A percentile compares a stretch with the other conserved stretches of the same genome.
phyloP scores from a whole-genome alignment of 2,113 vertebrate genomes.

The Tragelaphus buxtoni region DNA sequence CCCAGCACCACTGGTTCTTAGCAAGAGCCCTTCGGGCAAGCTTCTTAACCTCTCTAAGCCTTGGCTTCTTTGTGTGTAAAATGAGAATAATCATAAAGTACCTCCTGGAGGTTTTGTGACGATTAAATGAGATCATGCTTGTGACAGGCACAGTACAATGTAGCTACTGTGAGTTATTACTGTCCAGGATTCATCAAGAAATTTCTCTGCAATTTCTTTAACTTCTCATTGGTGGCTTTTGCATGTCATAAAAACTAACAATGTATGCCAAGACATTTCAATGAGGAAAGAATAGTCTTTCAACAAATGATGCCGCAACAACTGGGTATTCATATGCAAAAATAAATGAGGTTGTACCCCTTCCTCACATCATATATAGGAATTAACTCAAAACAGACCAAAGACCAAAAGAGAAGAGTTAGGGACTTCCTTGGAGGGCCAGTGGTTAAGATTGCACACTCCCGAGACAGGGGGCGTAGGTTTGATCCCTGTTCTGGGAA shows the following conservation, averaged over 20 bases:
- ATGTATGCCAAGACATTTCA: neutral
- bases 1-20: neutral
- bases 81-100: neutral
- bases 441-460: neutral
- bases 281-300: neutral
- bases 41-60: neutral
- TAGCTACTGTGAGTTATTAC: neutral
- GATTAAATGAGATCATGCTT: neutral
- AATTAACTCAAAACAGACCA: neutral
- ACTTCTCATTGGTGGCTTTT: neutral
- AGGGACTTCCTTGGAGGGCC: neutral
- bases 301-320: neutral
- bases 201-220: neutral
- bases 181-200: neutral
- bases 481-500: neutral
- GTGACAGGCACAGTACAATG: neutral
- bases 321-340: neutral
- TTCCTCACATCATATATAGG: neutral
- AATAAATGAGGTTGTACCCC: neutral
- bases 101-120: neutral
- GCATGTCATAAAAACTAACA: neutral
- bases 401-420: neutral
- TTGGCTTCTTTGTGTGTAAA: neutral
- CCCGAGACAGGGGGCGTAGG: neutral
- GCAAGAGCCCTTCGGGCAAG: neutral